Evolutionary conservation across 2,113 vertebrate species (phyloP).

Genomic region (Mirounga angustirostris): DNA sequence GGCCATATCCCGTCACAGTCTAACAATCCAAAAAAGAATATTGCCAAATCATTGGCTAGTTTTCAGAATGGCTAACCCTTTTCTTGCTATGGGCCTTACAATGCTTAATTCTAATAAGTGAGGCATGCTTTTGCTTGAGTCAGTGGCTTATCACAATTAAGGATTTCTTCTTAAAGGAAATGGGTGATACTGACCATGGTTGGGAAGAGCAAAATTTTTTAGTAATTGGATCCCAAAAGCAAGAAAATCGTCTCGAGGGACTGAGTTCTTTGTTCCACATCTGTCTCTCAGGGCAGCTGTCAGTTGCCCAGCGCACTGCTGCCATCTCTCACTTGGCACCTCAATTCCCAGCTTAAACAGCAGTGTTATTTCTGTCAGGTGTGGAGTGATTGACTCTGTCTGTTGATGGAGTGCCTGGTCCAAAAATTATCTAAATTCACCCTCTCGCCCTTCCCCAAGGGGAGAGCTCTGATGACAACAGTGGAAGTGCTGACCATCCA

Average conservation of each 20-base stretch:
- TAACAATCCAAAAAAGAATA: constrained; percentile 74
- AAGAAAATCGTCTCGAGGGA: constrained; percentile 53
- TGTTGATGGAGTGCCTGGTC: constrained; percentile 67
- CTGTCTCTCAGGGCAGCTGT: constrained; percentile 65
- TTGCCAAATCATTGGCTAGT: constrained; percentile 77
- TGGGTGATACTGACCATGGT: background rate
- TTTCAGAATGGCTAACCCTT: constrained; percentile 77
- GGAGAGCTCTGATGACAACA: constrained; percentile 57
- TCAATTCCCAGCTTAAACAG: constrained; percentile 75
- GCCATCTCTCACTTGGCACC: constrained; percentile 72
- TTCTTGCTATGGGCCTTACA: constrained; percentile 58
- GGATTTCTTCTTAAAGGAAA: constrained; percentile 58
- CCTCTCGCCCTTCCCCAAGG: constrained; percentile 69
- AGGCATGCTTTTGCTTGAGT: background rate
- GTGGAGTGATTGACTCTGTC: constrained; percentile 81
- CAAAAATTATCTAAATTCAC: constrained; percentile 55
- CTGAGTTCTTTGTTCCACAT: constrained; percentile 46
- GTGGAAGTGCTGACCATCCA: background rate
- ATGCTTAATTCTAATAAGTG: constrained; percentile 7
- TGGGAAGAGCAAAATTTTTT: constrained; percentile 4
- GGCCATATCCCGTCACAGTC: constrained; percentile 77
- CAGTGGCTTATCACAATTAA: constrained; percentile 31
- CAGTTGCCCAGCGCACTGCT: constrained; percentile 65
- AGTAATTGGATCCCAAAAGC: constrained; percentile 58
- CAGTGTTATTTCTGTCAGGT: constrained; percentile 84